phyloP scores from a whole-genome alignment of 2,888 invertebrate species.

The Mythimna pallens region DNA sequence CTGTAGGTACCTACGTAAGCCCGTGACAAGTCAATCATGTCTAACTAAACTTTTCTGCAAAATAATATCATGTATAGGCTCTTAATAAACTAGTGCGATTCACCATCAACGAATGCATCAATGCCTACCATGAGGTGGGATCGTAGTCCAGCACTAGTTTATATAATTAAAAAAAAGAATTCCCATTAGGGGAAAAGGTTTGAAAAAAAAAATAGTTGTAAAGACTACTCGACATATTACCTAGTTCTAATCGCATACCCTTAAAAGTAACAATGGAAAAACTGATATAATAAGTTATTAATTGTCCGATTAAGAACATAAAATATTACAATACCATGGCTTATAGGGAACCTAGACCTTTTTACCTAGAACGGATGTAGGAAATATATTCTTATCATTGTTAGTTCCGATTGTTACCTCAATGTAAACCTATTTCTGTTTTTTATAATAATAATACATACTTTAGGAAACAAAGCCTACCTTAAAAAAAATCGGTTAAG shows the following conservation, averaged over 20 bases:
- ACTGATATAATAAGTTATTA: constrained; percentile 54
- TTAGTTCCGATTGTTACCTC: constrained; percentile 50
- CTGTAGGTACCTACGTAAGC: background rate
- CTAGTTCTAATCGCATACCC: constrained; percentile 9
- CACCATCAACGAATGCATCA: too few species aligned
- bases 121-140: too few species aligned
- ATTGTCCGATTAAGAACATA: constrained; percentile 45
- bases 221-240: constrained; percentile 21
- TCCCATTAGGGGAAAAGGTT: too few species aligned
- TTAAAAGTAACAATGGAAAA: constrained; percentile 56
- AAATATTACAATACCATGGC: constrained; percentile 51
- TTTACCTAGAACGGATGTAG: constrained; percentile 30
- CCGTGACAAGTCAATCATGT: background rate
- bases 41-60: background rate
- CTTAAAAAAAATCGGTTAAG: too few species aligned
- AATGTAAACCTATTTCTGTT: background rate
- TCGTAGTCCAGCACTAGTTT: too few species aligned
- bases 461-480: background rate
- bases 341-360: constrained; percentile 30
- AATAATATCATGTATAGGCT: background rate
- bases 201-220: background rate
- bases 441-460: background rate
- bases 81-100: too few species aligned
- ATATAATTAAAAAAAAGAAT: background rate
- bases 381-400: constrained; percentile 27